Conservation (phyloP, 92 coral and sea anemone species). For the Zoanthus solanderi region DNA sequence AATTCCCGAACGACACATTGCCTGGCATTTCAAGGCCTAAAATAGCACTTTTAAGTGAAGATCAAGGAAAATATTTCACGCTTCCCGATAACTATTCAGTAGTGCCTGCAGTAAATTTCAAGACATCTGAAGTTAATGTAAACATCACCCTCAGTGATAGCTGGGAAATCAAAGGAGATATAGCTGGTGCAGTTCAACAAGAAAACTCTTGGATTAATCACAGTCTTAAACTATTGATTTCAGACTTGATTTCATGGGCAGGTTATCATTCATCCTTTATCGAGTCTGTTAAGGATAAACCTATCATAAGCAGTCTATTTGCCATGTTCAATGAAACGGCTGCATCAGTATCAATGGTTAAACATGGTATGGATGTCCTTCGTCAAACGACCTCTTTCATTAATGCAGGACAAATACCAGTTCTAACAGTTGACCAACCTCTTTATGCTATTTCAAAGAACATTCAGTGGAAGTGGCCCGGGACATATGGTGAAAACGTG, state of each 20-base stretch:
- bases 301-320: background rate
- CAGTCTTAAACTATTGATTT: constrained; percentile 1
- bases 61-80: constrained; percentile 14
- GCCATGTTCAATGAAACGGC: background rate
- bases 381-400: background rate
- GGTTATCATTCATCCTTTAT: background rate
- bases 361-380: background rate
- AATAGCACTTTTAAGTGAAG: constrained; percentile 3
- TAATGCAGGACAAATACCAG: background rate
- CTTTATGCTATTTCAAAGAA: constrained; percentile 42
- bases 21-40: constrained; percentile 4
- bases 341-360: background rate
- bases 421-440: constrained; percentile 47
- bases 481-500: constrained; percentile 47
- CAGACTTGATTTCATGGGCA: background rate
- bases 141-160: background rate
- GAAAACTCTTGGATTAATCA: constrained; percentile 26
- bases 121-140: background rate
- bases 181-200: constrained; percentile 19
- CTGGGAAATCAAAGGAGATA: constrained; percentile 20
- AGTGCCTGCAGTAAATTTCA: constrained; percentile 11
- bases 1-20: background rate
- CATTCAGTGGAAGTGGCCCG: constrained; percentile 61
- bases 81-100: constrained; percentile 29
- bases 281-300: background rate